Conservation (phyloP, 2,797 vertebrate species). For the Myioborus miniatus region DNA sequence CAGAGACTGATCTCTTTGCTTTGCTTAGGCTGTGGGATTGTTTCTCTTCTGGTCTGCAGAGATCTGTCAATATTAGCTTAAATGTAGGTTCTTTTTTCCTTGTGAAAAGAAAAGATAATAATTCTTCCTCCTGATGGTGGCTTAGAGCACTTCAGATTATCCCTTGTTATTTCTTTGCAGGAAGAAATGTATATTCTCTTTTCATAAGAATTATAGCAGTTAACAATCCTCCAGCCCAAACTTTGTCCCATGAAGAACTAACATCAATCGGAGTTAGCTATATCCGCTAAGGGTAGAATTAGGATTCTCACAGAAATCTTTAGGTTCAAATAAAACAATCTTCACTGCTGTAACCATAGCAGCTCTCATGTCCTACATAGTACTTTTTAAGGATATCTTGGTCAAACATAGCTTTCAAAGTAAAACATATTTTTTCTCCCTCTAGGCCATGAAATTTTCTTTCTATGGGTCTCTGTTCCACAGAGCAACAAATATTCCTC, state of each 20-base stretch:
- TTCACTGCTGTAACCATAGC: constrained; percentile 23
- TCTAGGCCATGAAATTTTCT: not conserved
- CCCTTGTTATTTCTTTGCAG: constrained; percentile 69
- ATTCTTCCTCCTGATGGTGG: constrained; percentile 55
- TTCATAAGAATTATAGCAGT: constrained; percentile 62
- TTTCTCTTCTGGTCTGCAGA: constrained; percentile 60
- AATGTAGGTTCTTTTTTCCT: constrained; percentile 40
- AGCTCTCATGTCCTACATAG: constrained; percentile 56
- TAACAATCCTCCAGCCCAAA: constrained; percentile 55
- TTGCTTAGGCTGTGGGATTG: constrained; percentile 61
- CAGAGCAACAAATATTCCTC: not conserved
- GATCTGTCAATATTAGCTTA: constrained; percentile 70
- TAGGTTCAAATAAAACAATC: constrained; percentile 48
- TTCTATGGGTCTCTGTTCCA: not conserved
- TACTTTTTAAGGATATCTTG: constrained; percentile 47
- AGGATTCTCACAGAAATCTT: constrained; percentile 58
- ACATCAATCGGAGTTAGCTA: constrained; percentile 57
- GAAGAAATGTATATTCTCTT: constrained; percentile 60
- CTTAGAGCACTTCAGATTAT: constrained; percentile 68
- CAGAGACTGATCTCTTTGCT: constrained; percentile 55
- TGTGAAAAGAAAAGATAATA: constrained; percentile 67
- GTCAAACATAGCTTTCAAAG: constrained; percentile 45
- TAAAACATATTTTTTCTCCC: constrained; percentile 1
- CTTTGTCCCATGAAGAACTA: constrained; percentile 37
- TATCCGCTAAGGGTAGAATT: constrained; percentile 44